Base-by-base conservation (phyloP, 2,888 invertebrate species). In the Ophioninae sp. region DNA sequence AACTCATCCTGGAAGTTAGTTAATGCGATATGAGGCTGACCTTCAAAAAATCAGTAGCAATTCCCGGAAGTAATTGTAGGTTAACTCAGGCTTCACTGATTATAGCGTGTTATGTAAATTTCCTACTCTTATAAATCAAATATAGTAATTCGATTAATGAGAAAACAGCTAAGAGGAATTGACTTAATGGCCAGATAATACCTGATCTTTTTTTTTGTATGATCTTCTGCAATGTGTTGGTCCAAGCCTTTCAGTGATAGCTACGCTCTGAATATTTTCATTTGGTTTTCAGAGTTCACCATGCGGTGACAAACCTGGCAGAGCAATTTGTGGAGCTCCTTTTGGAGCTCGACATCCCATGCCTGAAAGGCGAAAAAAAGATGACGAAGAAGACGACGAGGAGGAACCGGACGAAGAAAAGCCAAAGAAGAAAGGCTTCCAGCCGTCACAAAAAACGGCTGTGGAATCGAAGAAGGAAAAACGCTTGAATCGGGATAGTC, bases 241-340 rank as follows among this genome's bases (percentile, higher is more conserved):
- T 0, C 0, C 7, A 8, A 41, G 41, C 8, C 41, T 41, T 8
- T 8, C 8, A 6, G 41, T 41, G 8, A 41, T 8, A 41, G 8
- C 7, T 7, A 41, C 41, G 8, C 7, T 8, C 41, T 41, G 41
- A 41, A 41, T 41, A 41, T 41, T 6, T 41, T 41, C 8, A 41
- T 41, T 41, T 41, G 57, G 1, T 6, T 57, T 57, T 57, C 37
- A 89, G 89, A 87, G 86, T 44, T 89, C 89, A 30, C 88, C 89
- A 0, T 88, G 89, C 62, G 89, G 89, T 39, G 84, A 77, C 0
- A 89, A 83, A 73, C 87, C 89, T 62, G 89, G 89, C 5, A 87
- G 87, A 67, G 85, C 89, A 5, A 84, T 89, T 7, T 89, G 89
- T 37, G 87, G 85, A 6, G 89, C 86, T 10, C 86, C 87, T 10